Base-by-base conservation (phyloP, 2,888 invertebrate genomes). In the Leptura quadrifasciata region DNA sequence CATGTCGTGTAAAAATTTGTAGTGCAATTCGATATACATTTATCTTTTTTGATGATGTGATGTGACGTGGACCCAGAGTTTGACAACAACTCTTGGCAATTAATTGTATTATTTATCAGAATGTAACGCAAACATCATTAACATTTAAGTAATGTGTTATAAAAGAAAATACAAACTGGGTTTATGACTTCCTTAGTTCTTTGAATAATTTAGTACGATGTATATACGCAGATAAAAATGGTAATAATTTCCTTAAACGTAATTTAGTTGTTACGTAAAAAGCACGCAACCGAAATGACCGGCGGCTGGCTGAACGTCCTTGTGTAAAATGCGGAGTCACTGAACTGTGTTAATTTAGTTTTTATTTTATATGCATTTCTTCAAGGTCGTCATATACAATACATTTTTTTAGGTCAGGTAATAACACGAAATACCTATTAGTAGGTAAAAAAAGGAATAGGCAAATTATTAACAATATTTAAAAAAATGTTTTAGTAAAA, bases 241-340 rank as follows among this genome's bases (percentile, higher is more conserved):
- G 8, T 47, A 39, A 71, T 71, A n/a, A 57, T 47, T 71, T 71
- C 71, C 71, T 71, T 21, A 52, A 61, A 61, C 71, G 58, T 15
- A 52, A 61, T 52, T 24, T 18, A 17, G 12, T 2, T 18, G 74
- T 79, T 79, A 77, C 77, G 80, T 78, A 76, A 81, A 76, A 79
- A 76, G 69, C 69, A 70, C 68, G 79, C 72, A 79, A 77, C 74
- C 39, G 60, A 75, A 64, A 74, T 74, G 70, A 73, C 73, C 65
- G 63, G 60, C 65, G 73, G 75, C 74, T 52, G 52, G 55, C 24
- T 69, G 63, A 74, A 76, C 82, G 82, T 80, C 82, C 82, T 82
- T 82, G 81, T 80, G 69, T 79, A 77, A 80, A 81, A 82, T 82
- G 82, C 79, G 78, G 75, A 81, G 82, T 80, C 82, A 77, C 78